These are phyloP conservation scores for Poeciliopsis gracilis DNA, from an alignment of 2,797 vertebrate species.

Conservation along the genomic window DNA sequence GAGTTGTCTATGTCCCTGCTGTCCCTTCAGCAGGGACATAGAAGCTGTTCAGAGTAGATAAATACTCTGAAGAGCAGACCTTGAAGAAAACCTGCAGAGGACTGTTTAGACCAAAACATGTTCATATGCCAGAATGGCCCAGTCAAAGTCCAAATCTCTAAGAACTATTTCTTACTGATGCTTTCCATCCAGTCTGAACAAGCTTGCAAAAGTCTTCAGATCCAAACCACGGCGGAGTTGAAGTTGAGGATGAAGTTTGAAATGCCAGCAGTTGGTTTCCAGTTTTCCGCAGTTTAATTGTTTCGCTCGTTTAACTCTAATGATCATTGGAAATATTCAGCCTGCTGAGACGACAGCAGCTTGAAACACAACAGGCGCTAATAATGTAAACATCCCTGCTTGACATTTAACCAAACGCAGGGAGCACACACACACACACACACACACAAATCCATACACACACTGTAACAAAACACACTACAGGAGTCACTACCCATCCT, in stretches of 20 bases:
- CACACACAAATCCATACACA: slow-evolving; percentile 27
- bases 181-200: not conserved
- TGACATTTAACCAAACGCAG: slow-evolving; percentile 20
- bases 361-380: slow-evolving; percentile 11
- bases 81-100: not conserved
- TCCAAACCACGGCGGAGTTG: not conserved
- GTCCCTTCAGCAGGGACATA: not conserved
- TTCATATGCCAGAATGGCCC: not conserved
- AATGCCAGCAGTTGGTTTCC: not conserved
- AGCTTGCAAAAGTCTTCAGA: not conserved
- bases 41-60: not conserved
- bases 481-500: slow-evolving; percentile 72
- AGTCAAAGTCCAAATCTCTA: not conserved
- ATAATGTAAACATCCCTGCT: slow-evolving; percentile 10
- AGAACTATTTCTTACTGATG: not conserved
- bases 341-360: slow-evolving; percentile 4
- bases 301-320: not conserved
- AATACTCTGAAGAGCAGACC: not conserved
- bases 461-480: slow-evolving; percentile 40
- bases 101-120: not conserved
- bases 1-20: too few species aligned
- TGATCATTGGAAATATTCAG: slow-evolving; percentile 22
- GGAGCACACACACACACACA: slow-evolving; percentile 28
- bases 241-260: not conserved
- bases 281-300: not conserved